Percentiles rank a stretch among this genome's conserved stretches.
Conservation (phyloP, 2,888 invertebrate species). For the Ceratothoa steindachneri region DNA sequence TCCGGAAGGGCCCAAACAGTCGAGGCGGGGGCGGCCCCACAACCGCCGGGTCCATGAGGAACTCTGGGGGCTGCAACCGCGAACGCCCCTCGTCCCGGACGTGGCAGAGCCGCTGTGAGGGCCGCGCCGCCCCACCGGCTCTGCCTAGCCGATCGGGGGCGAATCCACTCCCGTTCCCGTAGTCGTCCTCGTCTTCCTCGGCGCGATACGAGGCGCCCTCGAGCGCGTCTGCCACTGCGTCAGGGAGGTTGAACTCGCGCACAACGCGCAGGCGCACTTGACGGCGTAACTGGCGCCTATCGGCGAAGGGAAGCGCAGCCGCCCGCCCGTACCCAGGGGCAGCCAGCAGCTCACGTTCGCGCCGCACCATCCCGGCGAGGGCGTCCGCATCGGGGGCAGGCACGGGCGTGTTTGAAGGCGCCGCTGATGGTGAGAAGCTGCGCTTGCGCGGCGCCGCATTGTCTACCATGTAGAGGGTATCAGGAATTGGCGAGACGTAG, state of each 20-base stretch:
- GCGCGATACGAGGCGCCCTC: conserved; percentile 53
- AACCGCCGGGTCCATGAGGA: conserved; percentile 32
- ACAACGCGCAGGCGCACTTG: conserved; percentile 82
- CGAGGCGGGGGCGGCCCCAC: conserved; percentile 19
- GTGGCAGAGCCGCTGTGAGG: conserved; percentile 25
- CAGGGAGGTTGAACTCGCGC: conserved; percentile 88
- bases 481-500: conserved; percentile 65
- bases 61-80: conserved; percentile 40
- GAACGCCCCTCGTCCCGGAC: conserved; percentile 44
- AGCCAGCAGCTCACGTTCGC: conserved; percentile 76
- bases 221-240: conserved; percentile 74
- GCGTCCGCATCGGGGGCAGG: conserved; percentile 70
- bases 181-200: conserved; percentile 31
- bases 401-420: too few species aligned
- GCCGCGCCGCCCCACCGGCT: background rate
- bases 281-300: conserved; percentile 70
- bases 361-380: conserved; percentile 73
- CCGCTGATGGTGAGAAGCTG: conserved; percentile 53
- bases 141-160: background rate
- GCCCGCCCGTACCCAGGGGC: conserved; percentile 76
- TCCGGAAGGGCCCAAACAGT: conserved; percentile 23
- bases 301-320: conserved; percentile 68
- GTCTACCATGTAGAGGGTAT: conserved; percentile 84
- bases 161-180: too few species aligned
- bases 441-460: conserved; percentile 57